A percentile compares a stretch with the other conserved stretches of the same genome.
phyloP scores from a whole-genome alignment of 2,888 invertebrate genomes.

The Andricus quercusramuli region DNA sequence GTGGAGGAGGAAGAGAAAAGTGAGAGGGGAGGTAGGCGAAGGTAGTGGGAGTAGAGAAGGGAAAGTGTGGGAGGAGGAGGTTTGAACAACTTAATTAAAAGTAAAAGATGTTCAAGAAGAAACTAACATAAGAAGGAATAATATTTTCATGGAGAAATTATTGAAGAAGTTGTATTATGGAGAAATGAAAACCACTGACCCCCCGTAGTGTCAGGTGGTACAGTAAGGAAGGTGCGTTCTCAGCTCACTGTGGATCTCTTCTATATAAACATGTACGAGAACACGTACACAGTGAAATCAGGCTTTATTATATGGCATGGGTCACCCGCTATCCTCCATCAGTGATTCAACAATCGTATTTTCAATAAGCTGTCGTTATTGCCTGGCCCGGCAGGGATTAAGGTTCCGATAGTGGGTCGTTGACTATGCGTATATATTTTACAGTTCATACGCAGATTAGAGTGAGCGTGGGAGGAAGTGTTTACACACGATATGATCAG shows the following conservation, averaged over 20 bases:
- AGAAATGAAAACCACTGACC: conserved; percentile 67
- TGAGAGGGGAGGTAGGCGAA: too few species aligned
- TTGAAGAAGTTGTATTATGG: not conserved
- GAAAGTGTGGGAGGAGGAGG: too few species aligned
- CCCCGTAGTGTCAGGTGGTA: conserved; percentile 67
- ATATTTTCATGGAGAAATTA: not conserved
- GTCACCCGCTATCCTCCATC: conserved; percentile 65
- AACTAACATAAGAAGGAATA: too few species aligned
- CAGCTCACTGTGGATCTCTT: conserved; percentile 58
- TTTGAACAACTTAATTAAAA: too few species aligned
- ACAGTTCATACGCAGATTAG: conserved; percentile 18
- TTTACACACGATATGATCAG: conserved; percentile 19
- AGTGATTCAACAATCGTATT: conserved; percentile 67
- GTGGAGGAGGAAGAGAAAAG: too few species aligned
- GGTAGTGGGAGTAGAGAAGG: too few species aligned
- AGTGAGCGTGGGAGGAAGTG: conserved; percentile 10
- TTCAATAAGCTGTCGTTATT: conserved; percentile 66
- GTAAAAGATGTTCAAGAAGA: too few species aligned
- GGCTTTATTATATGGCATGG: conserved; percentile 62
- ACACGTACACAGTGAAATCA: conserved; percentile 42
- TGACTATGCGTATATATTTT: conserved; percentile 8
- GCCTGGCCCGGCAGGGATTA: conserved; percentile 52
- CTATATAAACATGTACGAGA: conserved; percentile 26
- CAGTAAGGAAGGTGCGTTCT: conserved; percentile 64
- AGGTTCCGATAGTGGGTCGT: conserved; percentile 45